Conservation (phyloP, 2,113 vertebrate genomes). For the Podiceps cristatus region DNA sequence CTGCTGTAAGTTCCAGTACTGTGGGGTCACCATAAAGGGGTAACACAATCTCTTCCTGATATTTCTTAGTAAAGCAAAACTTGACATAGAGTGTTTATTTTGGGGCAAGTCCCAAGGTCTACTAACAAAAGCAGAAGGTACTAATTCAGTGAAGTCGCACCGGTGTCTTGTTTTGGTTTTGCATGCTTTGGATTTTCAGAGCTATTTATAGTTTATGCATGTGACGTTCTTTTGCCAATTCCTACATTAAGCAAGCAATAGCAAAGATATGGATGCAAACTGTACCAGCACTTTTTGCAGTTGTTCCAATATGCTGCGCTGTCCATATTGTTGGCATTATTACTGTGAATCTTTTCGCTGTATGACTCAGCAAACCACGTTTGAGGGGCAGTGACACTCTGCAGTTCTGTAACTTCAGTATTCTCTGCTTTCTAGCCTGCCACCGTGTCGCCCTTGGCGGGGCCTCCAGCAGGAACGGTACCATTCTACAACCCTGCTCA, state of each 20-base stretch:
- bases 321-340: neutral
- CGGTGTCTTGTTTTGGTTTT: neutral
- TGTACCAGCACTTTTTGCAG: neutral
- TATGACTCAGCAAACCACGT: neutral
- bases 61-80: neutral
- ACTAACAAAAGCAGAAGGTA: slow-evolving; percentile 16
- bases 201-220: slow-evolving; percentile 20
- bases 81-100: neutral
- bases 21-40: neutral
- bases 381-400: neutral
- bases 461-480: slow-evolving; percentile 76
- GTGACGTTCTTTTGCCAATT: neutral
- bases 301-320: neutral
- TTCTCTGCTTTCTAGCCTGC: slow-evolving; percentile 65
- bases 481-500: slow-evolving; percentile 91
- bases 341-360: neutral
- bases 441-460: neutral
- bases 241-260: neutral
- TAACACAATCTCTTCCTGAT: neutral
- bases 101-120: neutral
- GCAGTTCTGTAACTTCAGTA: neutral
- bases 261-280: neutral
- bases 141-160: neutral
- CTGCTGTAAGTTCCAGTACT: neutral
- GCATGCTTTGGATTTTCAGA: slow-evolving; percentile 36